phyloP scores from a whole-genome alignment of 1,140 invertebrate genomes.

The Listronotus oregonensis region DNA sequence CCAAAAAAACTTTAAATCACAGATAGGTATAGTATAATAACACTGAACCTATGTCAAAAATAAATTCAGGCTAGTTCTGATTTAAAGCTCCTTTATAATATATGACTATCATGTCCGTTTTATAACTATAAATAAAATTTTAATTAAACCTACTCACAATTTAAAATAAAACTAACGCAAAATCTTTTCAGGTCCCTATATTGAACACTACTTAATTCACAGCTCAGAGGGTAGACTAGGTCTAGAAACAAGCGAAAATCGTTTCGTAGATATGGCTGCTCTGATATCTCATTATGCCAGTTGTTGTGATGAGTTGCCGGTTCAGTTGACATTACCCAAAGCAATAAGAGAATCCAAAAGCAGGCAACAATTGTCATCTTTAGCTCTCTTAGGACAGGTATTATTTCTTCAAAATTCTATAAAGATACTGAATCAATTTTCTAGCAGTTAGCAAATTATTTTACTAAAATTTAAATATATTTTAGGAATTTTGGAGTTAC shows the following conservation, averaged over 20 bases:
- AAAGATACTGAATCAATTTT: background rate
- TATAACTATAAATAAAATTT: too few species aligned
- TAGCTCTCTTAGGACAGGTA: constrained; percentile 84
- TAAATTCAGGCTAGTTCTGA: too few species aligned
- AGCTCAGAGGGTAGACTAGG: constrained; percentile 78
- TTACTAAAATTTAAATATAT: background rate
- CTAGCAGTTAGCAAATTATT: too few species aligned
- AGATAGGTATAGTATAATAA: too few species aligned
- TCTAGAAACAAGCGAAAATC: constrained; percentile 90
- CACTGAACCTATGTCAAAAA: too few species aligned
- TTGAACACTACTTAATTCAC: constrained; percentile 95
- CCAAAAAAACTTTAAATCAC: too few species aligned
- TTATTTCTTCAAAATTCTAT: background rate
- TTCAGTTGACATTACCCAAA: constrained; percentile 83
- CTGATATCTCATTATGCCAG: constrained; percentile 92
- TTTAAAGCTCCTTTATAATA: too few species aligned
- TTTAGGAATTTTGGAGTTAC: constrained; percentile 73
- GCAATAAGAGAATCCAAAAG: constrained; percentile 84
- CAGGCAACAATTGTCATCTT: constrained; percentile 84
- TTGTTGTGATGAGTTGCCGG: constrained; percentile 92
- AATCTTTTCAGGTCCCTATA: constrained; percentile 72
- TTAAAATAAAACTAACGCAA: too few species aligned
- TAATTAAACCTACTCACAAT: too few species aligned
- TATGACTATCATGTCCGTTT: too few species aligned
- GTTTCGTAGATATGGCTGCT: constrained; percentile 88